phyloP scores from a whole-genome alignment of 37 sponge, comb jelly and placozoan genomes.

The Hormiphora californensis region DNA sequence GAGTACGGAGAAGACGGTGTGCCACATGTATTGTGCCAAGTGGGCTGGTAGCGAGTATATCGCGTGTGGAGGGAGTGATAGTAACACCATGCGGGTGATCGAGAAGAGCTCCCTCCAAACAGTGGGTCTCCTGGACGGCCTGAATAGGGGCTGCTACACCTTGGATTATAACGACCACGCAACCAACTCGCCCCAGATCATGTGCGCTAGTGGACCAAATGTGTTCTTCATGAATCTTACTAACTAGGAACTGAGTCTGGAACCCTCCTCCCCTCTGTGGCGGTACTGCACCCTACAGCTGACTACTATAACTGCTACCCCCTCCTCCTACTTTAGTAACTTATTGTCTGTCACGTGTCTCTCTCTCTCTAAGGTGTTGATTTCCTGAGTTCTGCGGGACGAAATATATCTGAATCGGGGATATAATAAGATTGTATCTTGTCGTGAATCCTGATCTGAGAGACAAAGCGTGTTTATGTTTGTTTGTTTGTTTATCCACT shows the following conservation, averaged over 20 bases:
- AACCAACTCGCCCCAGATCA: neutral
- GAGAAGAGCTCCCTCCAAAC: conserved; percentile 40
- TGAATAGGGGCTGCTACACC: conserved; percentile 27
- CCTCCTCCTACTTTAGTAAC: too few relatives aligned
- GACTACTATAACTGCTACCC: too few relatives aligned
- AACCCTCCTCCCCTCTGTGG: too few relatives aligned
- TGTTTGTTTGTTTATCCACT: too few relatives aligned
- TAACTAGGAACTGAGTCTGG: neutral
- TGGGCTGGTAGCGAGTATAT: conserved; percentile 51
- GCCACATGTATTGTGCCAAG: conserved; percentile 52
- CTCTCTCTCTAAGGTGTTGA: too few relatives aligned
- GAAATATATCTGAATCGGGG: too few relatives aligned
- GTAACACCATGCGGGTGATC: conserved; percentile 32
- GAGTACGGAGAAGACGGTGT: neutral
- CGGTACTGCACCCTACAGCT: too few relatives aligned
- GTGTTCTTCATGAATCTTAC: conserved; percentile 14
- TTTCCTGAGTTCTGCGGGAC: too few relatives aligned
- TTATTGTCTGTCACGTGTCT: too few relatives aligned
- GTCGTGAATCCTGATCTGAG: too few relatives aligned
- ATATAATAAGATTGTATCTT: too few relatives aligned
- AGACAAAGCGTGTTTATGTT: too few relatives aligned
- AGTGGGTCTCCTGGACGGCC: neutral
- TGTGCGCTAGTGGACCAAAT: conserved; percentile 30
- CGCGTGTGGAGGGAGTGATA: conserved; percentile 43
- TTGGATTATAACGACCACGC: conserved; percentile 11